Base-by-base conservation (phyloP, 2,113 vertebrate genomes). In the Lagopus muta region DNA sequence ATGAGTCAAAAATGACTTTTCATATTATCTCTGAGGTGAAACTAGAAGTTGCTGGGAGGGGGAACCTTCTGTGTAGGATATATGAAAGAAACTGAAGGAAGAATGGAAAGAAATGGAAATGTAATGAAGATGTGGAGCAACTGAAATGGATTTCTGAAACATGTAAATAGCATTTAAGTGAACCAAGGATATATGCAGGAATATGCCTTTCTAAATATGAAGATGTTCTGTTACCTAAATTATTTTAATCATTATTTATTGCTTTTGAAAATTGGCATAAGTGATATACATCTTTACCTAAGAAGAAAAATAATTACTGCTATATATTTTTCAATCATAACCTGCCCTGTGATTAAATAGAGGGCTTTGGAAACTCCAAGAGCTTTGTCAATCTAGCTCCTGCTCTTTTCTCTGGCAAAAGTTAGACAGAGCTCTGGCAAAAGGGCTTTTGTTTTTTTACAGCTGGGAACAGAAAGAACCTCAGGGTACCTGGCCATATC, bases 401-500 rank as follows among this genome's bases (percentile, higher is more conserved):
- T 74, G 34, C 34, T 60, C 47, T 87, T 92, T 95, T 79, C 62
- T 76, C 75, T 72, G 73, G 72, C 45, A 69, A 82, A 77, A 28
- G 47, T 36, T 77, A 94, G n/a, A 72, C 79, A 92, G 50, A 86
- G 7, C 16, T 89, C 60, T 88, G 52, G 72, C 69, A 81, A 86
- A 89, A 77, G 32, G 50, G 72, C 2, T 0, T 81, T 82, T 79
- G 5, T 15, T 83, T 91, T 88, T 86, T 81, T 71, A 61, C 8
- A 81, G 57, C 83, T 27, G 36, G 69, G 27, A 65, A 60, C 89
- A 88, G 34, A 75, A 95, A 91, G 70, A 70, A 90, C 52, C 75
- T 83, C 47, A 78, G 82, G 69, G 76, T 94, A 40, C 54, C 69
- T 90, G 82, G 38, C 76, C 79, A 94, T 36, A 78, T 54, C 45